These are phyloP conservation scores for Girardinichthys multiradiatus DNA, from an alignment of 2,113 vertebrate species.

Conservation along the genomic window DNA sequence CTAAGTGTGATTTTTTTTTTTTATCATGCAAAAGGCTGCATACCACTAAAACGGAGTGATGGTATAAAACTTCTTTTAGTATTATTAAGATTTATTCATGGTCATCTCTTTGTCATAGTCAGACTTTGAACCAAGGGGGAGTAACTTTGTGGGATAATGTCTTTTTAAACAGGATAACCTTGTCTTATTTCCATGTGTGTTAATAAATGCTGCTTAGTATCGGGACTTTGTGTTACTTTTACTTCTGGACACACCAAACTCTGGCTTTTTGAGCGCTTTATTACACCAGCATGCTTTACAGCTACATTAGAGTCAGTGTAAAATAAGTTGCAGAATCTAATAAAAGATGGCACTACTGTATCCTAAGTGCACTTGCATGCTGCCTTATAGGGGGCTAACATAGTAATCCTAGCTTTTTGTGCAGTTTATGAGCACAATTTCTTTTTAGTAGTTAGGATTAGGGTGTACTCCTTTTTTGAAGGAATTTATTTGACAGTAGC, in stretches of 20 bases:
- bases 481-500: too few species aligned
- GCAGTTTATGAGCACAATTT: too few species aligned
- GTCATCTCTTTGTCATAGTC: slow-evolving; percentile 4
- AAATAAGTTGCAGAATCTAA: too few species aligned
- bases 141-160: slow-evolving; percentile 14
- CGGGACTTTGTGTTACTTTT: not conserved
- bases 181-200: slow-evolving; percentile 49
- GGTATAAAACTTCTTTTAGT: slow-evolving; percentile 1
- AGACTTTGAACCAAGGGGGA: slow-evolving; percentile 1
- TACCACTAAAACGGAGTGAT: not conserved
- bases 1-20: slow-evolving; percentile 23
- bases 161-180: slow-evolving; percentile 48
- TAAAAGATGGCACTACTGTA: too few species aligned
- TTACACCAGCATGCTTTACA: not conserved
- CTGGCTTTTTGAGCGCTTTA: not conserved
- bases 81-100: not conserved
- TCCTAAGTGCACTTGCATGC: too few species aligned
- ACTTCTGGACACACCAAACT: not conserved
- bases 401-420: too few species aligned
- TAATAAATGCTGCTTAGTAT: slow-evolving; percentile 55
- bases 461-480: too few species aligned
- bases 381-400: too few species aligned
- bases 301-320: not conserved
- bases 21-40: slow-evolving; percentile 1
- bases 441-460: too few species aligned